Conservation (phyloP, 2,113 vertebrate genomes). For the Ancistrus triradiatus region DNA sequence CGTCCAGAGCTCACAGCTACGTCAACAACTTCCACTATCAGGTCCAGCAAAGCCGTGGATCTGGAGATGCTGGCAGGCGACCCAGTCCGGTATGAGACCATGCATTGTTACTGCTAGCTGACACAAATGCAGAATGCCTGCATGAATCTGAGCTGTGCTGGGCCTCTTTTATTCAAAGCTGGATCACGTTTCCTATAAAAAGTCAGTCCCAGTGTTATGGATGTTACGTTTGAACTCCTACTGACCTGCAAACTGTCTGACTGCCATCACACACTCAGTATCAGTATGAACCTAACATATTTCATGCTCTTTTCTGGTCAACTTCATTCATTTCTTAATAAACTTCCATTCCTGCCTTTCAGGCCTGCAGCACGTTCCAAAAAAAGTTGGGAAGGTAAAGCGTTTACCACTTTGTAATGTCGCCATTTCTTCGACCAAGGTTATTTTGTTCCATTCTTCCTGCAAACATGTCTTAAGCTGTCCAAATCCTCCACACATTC, state of each 20-base stretch:
- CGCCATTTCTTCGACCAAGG: too few relatives aligned
- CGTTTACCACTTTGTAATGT: too few relatives aligned
- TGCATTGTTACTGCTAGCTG: not conserved
- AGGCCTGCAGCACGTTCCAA: too few relatives aligned
- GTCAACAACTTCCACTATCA: not conserved
- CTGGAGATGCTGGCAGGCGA: not conserved
- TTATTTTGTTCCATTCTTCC: too few relatives aligned
- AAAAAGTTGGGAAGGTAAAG: too few relatives aligned
- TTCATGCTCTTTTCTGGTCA: too few relatives aligned
- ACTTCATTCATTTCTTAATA: too few relatives aligned
- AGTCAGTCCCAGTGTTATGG: not conserved
- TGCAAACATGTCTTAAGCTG: too few relatives aligned
- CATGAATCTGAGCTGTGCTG: not conserved
- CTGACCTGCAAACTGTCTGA: not conserved
- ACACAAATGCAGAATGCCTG: too few relatives aligned
- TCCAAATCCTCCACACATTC: too few relatives aligned
- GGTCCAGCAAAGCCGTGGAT: not conserved
- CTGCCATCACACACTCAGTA: not conserved
- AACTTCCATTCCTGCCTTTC: too few relatives aligned
- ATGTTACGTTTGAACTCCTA: not conserved
- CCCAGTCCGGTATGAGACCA: not conserved
- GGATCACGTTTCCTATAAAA: not conserved
- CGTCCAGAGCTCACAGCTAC: not conserved
- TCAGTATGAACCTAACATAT: too few relatives aligned
- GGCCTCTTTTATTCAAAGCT: not conserved